Base-by-base conservation (phyloP, 2,888 invertebrate species). In the Falcaria lacertinaria region DNA sequence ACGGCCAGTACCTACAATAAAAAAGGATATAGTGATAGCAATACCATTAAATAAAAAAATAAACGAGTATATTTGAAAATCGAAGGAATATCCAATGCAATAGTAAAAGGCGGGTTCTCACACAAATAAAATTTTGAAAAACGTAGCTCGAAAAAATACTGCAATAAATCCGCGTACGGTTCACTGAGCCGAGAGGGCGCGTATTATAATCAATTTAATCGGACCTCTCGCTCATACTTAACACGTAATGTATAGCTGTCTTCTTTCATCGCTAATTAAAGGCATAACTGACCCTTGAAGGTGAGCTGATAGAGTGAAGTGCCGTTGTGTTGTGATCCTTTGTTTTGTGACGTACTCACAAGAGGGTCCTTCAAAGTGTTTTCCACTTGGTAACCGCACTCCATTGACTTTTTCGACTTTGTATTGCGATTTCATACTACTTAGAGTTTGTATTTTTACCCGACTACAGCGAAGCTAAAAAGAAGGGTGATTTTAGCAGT, bases 91-190 rank as follows among this genome's bases (percentile, higher is more conserved):
- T 8, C 45, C 41, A 60, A 68, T 53, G 56, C 79, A 82, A 77
- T 79, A n/a, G n/a, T n/a, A 68, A 79, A 75, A 70, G 64, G 60
- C 44, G 45, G 66, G 70, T 80, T 80, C 79, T 74, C 80, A 80
- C 69, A 69, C 63, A 55, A 44, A 43, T 42, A 48, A 60, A 64
- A 66, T 61, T 57, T 50, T 61, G 59, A 52, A 39, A 40, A 69
- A 69, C 66, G 61, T 65, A 60, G 64, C 69, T 66, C 49, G 53
- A 60, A 69, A n/a, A n/a, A n/a, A 60, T 64, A 60, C 64, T 55
- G 83, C 80, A 84, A 86, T 84, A 85, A 85, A 74, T 74, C 69
- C 58, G 68, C 70, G 50, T 70, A 80, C 74, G 85, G 75, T 79
- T 64, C 69, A 71, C 54, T 79, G 79, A 65, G 61, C 63, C 54